These are phyloP conservation scores for Criorhina ranunculi DNA, from an alignment of 2,888 invertebrate species.

Conservation along the genomic window DNA sequence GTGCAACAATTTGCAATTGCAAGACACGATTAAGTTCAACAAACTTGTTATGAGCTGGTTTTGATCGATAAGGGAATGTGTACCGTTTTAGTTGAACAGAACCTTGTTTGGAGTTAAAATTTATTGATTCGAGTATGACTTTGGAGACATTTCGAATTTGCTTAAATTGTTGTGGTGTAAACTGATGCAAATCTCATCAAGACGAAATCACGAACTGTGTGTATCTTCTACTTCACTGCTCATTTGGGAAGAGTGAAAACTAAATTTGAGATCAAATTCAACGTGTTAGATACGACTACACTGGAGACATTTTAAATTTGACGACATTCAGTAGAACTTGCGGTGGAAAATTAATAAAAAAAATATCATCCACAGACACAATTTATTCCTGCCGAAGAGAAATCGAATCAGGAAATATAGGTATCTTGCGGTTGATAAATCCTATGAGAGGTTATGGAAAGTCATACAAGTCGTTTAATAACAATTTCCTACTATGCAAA, in stretches of 20 bases:
- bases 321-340: too few relatives aligned
- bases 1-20: constrained; percentile 41
- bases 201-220: not conserved
- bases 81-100: constrained; percentile 16
- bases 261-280: not conserved
- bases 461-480: not conserved
- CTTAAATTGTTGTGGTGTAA: too few relatives aligned
- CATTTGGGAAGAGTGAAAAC: not conserved
- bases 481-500: constrained; percentile 49
- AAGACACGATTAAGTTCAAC: constrained; percentile 73
- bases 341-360: too few relatives aligned
- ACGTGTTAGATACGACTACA: too few relatives aligned
- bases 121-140: not conserved
- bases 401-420: not conserved
- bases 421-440: not conserved
- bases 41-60: constrained; percentile 64
- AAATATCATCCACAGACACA: too few relatives aligned
- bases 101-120: constrained; percentile 3
- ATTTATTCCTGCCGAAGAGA: too few relatives aligned
- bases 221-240: not conserved
- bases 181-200: not conserved
- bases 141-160: not conserved
- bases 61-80: constrained; percentile 36
- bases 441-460: not conserved
- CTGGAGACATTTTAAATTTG: too few relatives aligned